Conservation (phyloP, 2,113 vertebrate genomes). For the Lepisosteus oculatus region DNA sequence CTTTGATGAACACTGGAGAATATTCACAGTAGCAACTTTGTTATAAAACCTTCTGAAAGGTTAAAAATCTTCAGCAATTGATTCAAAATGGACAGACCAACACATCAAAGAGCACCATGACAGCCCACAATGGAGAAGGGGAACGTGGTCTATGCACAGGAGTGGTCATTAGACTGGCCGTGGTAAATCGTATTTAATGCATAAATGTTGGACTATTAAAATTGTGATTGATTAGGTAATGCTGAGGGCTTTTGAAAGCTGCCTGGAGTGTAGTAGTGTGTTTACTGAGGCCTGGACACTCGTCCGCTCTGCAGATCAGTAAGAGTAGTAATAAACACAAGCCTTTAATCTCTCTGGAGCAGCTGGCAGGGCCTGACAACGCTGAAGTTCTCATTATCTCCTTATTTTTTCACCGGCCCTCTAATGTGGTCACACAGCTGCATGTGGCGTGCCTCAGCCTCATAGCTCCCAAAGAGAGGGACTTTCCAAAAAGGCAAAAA, state of each 20-base stretch:
- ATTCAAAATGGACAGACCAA: no score
- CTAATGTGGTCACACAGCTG: conserved; percentile 75
- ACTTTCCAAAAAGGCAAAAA: conserved; percentile 57
- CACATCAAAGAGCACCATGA: no score
- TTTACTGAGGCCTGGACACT: conserved; percentile 12
- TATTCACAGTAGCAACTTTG: conserved; percentile 4
- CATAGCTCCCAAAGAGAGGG: conserved; percentile 56
- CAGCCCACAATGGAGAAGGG: no score
- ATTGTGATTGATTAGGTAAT: not conserved
- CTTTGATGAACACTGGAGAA: conserved; percentile 11
- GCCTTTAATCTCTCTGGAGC: conserved; percentile 70
- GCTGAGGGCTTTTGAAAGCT: not conserved
- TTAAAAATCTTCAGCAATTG: no score
- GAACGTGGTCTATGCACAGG: no score
- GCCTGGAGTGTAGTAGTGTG: not conserved
- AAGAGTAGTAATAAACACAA: conserved; percentile 42
- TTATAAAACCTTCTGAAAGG: no score
- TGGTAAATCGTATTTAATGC: no score
- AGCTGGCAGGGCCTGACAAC: conserved; percentile 68
- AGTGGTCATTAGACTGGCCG: no score
- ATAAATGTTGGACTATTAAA: no score
- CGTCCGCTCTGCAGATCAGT: conserved; percentile 21
- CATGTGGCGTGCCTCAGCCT: conserved; percentile 67
- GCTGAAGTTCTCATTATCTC: conserved; percentile 72
- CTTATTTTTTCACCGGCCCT: conserved; percentile 48